A percentile compares a stretch with the other conserved stretches of the same genome.
Conservation (phyloP, 2,113 vertebrate species). For the Triplophysa dalaica region DNA sequence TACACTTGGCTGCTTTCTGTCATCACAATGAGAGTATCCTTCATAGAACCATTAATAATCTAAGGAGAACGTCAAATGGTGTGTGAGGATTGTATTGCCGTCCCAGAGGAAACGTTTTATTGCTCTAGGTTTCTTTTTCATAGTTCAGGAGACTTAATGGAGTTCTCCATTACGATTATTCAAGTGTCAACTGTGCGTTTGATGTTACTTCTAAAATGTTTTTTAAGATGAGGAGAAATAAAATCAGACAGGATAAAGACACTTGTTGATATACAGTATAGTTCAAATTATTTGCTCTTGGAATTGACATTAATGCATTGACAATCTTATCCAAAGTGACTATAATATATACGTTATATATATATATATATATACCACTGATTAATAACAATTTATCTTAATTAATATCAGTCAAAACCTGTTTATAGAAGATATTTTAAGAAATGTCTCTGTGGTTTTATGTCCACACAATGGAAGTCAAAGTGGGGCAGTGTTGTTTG, state of each 20-base stretch:
- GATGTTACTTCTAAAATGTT: neutral
- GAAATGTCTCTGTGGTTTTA: too few species aligned
- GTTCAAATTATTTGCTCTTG: too few species aligned
- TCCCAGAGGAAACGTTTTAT: constrained; percentile 12
- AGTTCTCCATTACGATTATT: constrained; percentile 9
- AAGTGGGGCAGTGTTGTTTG: too few species aligned
- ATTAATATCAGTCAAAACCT: neutral
- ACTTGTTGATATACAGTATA: neutral
- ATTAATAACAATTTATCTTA: too few species aligned
- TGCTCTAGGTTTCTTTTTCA: constrained; percentile 20
- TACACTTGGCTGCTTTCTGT: constrained; percentile 34
- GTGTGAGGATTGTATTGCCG: constrained; percentile 22
- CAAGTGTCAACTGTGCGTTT: neutral
- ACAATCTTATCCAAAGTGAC: too few species aligned
- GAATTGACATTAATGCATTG: too few species aligned
- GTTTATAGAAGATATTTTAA: too few species aligned
- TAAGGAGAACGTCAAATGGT: constrained; percentile 23
- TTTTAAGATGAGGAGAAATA: neutral
- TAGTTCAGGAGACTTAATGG: constrained; percentile 24
- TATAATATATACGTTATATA: too few species aligned
- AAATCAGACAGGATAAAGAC: neutral
- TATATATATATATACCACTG: too few species aligned
- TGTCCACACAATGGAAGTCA: too few species aligned
- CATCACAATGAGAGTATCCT: constrained; percentile 18
- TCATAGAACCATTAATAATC: constrained; percentile 16